These are phyloP conservation scores for Xestia ashworthii DNA, from an alignment of 2,888 invertebrate species.

Conservation along the genomic window DNA sequence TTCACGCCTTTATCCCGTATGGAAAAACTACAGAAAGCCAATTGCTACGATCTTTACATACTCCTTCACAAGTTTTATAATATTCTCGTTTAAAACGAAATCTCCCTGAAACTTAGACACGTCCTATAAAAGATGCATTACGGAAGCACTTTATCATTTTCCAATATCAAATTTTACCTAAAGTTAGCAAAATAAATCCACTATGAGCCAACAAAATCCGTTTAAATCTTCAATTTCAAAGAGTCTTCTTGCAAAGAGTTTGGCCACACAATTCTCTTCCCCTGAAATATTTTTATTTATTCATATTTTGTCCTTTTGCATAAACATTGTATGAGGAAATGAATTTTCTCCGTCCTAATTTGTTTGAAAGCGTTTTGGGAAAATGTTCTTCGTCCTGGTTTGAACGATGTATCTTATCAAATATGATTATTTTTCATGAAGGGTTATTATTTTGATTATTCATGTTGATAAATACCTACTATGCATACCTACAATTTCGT, in stretches of 20 bases:
- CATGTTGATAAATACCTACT: too few relatives aligned
- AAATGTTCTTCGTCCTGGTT: neutral
- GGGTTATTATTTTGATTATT: neutral
- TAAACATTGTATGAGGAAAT: conserved; percentile 42
- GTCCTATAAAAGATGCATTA: conserved; percentile 46
- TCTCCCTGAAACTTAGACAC: conserved; percentile 8
- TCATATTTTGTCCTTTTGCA: conserved; percentile 50
- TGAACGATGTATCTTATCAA: conserved; percentile 9
- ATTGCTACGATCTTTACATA: neutral
- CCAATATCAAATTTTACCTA: conserved; percentile 56
- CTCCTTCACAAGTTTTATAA: neutral
- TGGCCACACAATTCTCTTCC: conserved; percentile 17
- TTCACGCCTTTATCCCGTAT: neutral
- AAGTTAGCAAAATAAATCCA: conserved; percentile 69
- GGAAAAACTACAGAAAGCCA: neutral
- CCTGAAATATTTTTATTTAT: conserved; percentile 46
- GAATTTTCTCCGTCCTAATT: conserved; percentile 34
- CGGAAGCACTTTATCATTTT: conserved; percentile 58
- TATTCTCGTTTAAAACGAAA: conserved; percentile 14
- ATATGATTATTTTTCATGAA: conserved; percentile 23
- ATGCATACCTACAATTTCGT: neutral
- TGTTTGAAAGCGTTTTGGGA: conserved; percentile 33
- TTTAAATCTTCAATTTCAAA: conserved; percentile 72
- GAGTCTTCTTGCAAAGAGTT: conserved; percentile 53
- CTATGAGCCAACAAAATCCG: conserved; percentile 68